Conservation (phyloP, 2,797 vertebrate species). For the Pteronotus mesoamericanus region DNA sequence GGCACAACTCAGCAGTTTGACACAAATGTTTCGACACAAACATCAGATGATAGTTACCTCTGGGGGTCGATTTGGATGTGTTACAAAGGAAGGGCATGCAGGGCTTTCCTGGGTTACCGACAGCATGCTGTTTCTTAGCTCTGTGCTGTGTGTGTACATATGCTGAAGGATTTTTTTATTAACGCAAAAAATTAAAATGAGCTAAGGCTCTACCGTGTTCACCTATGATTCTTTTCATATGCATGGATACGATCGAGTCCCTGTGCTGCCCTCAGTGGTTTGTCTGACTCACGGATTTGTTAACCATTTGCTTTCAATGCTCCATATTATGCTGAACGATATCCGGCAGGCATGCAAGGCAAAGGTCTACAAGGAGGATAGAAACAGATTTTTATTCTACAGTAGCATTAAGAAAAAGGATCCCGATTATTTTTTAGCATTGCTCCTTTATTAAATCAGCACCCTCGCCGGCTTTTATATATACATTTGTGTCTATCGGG, state of each 20-base stretch:
- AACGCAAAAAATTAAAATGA: not conserved
- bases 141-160: not conserved
- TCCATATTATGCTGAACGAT: not conserved
- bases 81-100: not conserved
- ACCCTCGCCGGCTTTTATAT: not conserved
- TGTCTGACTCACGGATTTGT: not conserved
- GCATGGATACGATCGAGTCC: not conserved
- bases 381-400: not conserved
- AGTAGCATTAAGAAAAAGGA: not conserved
- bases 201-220: not conserved
- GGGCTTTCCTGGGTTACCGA: not conserved
- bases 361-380: not conserved
- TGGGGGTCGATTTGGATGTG: not conserved
- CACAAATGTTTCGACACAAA: constrained; percentile 58
- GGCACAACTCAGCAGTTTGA: constrained; percentile 52
- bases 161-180: not conserved
- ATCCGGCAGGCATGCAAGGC: not conserved
- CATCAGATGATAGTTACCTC: not conserved
- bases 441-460: not conserved
- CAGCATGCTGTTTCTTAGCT: not conserved
- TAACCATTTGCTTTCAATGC: not conserved
- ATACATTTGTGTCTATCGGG: not conserved
- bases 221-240: not conserved
- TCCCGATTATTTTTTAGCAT: not conserved
- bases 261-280: not conserved